A percentile compares a stretch with the other conserved stretches of the same genome.
These are phyloP conservation scores for Calameuta pallipes DNA, from an alignment of 2,888 invertebrate species.

Conservation along the genomic window DNA sequence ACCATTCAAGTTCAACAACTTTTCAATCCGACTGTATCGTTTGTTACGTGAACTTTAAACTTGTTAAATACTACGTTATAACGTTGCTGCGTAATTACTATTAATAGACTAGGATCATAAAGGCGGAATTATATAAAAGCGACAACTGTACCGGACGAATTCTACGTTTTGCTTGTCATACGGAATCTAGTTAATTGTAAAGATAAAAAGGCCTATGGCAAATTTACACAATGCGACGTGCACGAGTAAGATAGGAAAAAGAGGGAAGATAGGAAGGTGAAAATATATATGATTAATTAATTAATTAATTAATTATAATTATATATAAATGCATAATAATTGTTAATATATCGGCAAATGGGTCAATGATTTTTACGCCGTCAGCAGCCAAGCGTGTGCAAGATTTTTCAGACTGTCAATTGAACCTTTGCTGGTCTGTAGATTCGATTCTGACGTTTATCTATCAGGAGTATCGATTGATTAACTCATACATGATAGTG, in stretches of 20 bases:
- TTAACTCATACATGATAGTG: not conserved
- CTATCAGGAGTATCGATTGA: too few relatives aligned
- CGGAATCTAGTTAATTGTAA: not conserved
- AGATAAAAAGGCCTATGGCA: not conserved
- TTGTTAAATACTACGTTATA: not conserved
- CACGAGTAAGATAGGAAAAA: not conserved
- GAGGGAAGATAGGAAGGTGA: not conserved
- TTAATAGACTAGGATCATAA: not conserved
- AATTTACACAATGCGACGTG: not conserved
- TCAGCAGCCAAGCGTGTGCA: slow-evolving; percentile 1
- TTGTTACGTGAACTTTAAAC: not conserved
- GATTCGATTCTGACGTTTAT: not conserved
- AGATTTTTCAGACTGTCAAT: not conserved
- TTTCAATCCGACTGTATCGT: not conserved
- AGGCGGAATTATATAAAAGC: not conserved
- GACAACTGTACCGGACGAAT: not conserved
- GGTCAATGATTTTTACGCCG: slow-evolving; percentile 14
- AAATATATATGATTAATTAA: slow-evolving; percentile 9
- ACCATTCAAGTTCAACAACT: not conserved
- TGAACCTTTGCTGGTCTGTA: not conserved
- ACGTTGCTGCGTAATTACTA: not conserved
- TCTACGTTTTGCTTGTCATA: not conserved
- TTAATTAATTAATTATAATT: slow-evolving; percentile 3
- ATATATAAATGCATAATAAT: not conserved
- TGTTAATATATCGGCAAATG: slow-evolving; percentile 2